phyloP scores from a whole-genome alignment of 2,113 vertebrate genomes.

The Anoplopoma fimbria region DNA sequence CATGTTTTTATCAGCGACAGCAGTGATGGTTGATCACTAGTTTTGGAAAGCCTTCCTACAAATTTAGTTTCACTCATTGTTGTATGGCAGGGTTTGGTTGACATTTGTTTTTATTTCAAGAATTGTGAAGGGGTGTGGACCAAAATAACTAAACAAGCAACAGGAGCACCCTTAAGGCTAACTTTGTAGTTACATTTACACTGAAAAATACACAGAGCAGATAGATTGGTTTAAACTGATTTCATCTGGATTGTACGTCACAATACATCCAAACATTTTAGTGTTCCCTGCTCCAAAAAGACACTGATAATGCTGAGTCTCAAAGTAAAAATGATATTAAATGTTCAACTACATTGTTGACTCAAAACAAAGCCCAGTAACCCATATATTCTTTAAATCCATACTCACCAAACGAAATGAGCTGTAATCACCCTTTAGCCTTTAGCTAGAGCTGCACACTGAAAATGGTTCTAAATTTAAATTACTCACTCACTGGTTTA shows the following conservation, averaged over 20 bases:
- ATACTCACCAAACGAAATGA: not conserved
- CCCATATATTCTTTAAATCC: not conserved
- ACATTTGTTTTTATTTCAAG: slow-evolving; percentile 11
- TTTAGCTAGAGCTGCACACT: not conserved
- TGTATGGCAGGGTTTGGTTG: slow-evolving; percentile 30
- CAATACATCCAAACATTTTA: not conserved
- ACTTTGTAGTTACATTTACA: not conserved
- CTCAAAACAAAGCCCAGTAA: not conserved
- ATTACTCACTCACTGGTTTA: not conserved
- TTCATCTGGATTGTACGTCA: not conserved
- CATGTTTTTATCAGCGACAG: slow-evolving; percentile 51
- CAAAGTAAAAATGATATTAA: not conserved
- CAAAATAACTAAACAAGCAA: slow-evolving; percentile 8
- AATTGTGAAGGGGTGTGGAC: slow-evolving; percentile 10
- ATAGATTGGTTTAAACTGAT: not conserved
- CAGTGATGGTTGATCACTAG: slow-evolving; percentile 44
- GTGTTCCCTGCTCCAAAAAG: not conserved
- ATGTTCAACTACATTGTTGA: not conserved
- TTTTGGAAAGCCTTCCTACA: slow-evolving; percentile 32
- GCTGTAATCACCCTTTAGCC: not conserved
- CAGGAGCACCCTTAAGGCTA: not conserved
- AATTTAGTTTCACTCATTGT: slow-evolving; percentile 34
- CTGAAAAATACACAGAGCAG: not conserved
- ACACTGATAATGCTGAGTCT: not conserved
- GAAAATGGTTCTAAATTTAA: not conserved